These are phyloP conservation scores for Harpalus rubripes DNA, from an alignment of 2,888 invertebrate species.

Conservation along the genomic window DNA sequence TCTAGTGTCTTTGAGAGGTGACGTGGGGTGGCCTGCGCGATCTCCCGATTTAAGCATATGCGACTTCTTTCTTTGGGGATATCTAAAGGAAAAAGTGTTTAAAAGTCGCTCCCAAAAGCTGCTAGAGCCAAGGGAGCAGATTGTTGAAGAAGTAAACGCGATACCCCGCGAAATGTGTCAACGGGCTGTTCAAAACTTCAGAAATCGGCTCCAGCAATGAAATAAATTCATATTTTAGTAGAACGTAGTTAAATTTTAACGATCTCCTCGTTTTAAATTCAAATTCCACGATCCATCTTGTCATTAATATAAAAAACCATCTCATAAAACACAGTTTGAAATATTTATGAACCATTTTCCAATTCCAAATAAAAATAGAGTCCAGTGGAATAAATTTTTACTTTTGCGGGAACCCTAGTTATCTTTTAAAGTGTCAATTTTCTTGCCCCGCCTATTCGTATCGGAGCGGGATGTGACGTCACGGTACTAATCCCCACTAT, in stretches of 20 bases:
- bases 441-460: conserved; percentile 33
- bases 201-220: too few relatives aligned
- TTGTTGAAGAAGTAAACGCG: too few relatives aligned
- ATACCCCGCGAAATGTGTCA: too few relatives aligned
- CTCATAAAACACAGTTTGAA: conserved; percentile 1
- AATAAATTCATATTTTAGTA: too few relatives aligned
- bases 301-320: conserved; percentile 20
- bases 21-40: too few relatives aligned
- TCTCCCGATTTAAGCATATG: too few relatives aligned
- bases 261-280: conserved; percentile 24
- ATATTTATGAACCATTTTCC: conserved; percentile 44
- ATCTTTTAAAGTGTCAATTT: conserved; percentile 45
- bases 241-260: not conserved
- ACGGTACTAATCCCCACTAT: conserved; percentile 37
- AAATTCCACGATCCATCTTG: conserved; percentile 45
- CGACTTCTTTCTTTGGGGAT: too few relatives aligned
- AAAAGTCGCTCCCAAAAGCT: too few relatives aligned
- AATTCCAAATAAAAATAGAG: conserved; percentile 47
- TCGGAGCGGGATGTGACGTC: conserved; percentile 55
- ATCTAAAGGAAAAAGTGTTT: too few relatives aligned
- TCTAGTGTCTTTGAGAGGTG: too few relatives aligned
- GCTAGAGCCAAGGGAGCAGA: too few relatives aligned
- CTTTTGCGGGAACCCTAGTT: conserved; percentile 4
- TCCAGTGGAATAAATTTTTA: conserved; percentile 1
- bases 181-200: too few relatives aligned